phyloP scores from a whole-genome alignment of 2,113 vertebrate genomes.

The Leucopternis melanops region DNA sequence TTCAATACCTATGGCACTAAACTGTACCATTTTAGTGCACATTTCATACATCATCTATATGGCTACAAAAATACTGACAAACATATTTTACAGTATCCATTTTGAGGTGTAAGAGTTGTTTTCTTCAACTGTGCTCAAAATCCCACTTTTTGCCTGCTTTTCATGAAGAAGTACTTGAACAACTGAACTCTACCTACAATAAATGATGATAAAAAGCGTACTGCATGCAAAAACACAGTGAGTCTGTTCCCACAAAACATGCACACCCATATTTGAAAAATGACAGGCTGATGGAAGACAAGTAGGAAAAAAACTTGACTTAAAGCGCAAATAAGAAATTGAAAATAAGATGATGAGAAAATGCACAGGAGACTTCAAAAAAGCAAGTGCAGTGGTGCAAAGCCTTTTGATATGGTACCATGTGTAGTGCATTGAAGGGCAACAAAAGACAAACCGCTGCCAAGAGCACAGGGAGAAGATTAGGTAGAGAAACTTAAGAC shows the following conservation, averaged over 20 bases:
- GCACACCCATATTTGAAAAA: background rate
- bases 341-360: background rate
- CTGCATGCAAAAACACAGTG: background rate
- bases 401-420: background rate
- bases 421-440: background rate
- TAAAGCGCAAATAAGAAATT: background rate
- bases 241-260: background rate
- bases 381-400: background rate
- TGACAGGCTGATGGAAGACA: background rate
- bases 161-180: background rate
- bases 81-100: background rate
- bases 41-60: background rate
- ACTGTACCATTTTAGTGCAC: background rate
- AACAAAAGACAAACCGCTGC: background rate
- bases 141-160: background rate
- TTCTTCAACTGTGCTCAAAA: background rate
- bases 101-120: background rate
- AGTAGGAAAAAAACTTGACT: background rate
- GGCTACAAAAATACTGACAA: background rate
- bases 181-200: background rate
- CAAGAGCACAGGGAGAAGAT: background rate
- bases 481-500: background rate
- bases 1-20: background rate
- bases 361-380: background rate
- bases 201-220: background rate